Evolutionary conservation across 2,888 invertebrate genomes (phyloP), one percentile per base, ranked within the genome.

Genomic region (Thalpophila matura): DNA sequence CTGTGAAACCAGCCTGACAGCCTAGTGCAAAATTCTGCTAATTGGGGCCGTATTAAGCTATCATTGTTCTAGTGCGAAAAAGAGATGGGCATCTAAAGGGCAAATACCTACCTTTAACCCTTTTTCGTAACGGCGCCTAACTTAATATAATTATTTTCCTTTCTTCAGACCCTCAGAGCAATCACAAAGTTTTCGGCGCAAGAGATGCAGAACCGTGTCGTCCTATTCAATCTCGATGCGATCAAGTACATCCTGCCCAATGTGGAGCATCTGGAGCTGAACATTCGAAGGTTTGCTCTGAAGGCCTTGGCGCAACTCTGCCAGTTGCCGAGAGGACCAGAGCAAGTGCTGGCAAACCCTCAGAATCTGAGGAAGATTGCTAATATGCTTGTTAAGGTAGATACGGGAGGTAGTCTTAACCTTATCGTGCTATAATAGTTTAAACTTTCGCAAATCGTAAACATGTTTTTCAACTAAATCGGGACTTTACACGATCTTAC

Each of bases 281-380:
- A 94, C 57, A 89, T 94, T 46, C 86, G 85, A 53, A 90, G 96
- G 79, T 96, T 95, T 58, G 93, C 95, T 0, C 79, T 95, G 27
- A 96, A 95, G 74, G 91, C 95, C 0, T 67, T 96, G 31, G 95
- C 95, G 0, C 95, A 95, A 77, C 89, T 96, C 69, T 91, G 95
- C 40, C 92, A 94, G 70, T 77, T 95, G 58, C 91, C 93, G 0
- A 85, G 81, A 33, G 95, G 95, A 0, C 95, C 92, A 0, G 91
- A 94, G 50, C 91, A 93, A 66, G 90, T 96, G 12, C 72, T 95
- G 31, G 81, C 72, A 0, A 84, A 92, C 33, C 66, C 91, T 2
- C 82, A 84, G 45, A 93, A 95, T 70, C 80, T 95, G 65, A 88
- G 86, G 61, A 89, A 89, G 71, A 92, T 96, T 24, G 87, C 91